Evolutionary conservation across 2,797 vertebrate species (phyloP).

Genomic region (Tamandua tetradactyla): DNA sequence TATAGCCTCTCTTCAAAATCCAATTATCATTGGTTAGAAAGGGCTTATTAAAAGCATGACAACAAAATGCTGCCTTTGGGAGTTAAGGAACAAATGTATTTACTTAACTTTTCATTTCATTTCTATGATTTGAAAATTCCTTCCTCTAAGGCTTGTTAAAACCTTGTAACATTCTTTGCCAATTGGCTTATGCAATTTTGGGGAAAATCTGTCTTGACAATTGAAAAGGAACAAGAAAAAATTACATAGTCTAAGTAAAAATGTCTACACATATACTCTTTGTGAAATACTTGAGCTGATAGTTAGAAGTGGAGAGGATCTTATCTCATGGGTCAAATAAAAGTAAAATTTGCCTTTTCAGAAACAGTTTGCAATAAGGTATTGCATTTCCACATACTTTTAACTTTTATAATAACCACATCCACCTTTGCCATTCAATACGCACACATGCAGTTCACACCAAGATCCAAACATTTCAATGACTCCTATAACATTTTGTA

Average conservation of each 20-base stretch:
- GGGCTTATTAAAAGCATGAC: background rate
- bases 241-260: background rate
- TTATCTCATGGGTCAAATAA: background rate
- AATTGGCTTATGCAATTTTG: background rate
- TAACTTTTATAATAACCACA: background rate
- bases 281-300: background rate
- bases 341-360: slow-evolving; percentile 8
- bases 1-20: background rate
- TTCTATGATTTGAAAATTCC: background rate
- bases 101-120: background rate
- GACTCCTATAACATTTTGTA: too few relatives aligned
- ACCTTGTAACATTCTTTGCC: background rate
- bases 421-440: background rate
- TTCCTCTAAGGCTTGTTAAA: background rate
- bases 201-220: background rate
- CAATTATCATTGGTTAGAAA: background rate
- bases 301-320: background rate
- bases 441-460: background rate
- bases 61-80: background rate
- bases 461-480: background rate
- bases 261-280: background rate
- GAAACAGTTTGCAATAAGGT: background rate
- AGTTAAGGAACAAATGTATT: background rate
- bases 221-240: background rate
- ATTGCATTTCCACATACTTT: background rate